A percentile compares a stretch with the other conserved stretches of the same genome.
Conservation (phyloP, 2,113 vertebrate species). For the Erythrocebus patas region DNA sequence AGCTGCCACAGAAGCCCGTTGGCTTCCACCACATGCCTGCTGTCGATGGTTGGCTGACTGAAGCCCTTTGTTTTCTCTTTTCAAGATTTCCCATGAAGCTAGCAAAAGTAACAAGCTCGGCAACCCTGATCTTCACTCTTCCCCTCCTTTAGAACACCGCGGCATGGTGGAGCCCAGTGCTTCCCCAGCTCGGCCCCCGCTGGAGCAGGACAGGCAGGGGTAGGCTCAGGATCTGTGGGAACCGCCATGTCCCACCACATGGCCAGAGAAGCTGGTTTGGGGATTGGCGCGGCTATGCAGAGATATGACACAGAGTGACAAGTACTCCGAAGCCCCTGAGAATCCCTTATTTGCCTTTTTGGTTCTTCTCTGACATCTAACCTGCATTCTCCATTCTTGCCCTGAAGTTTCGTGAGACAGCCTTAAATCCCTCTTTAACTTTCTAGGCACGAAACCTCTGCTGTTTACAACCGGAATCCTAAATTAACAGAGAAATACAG, state of each 20-base stretch:
- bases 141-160: fast-evolving
- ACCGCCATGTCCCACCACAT: not conserved
- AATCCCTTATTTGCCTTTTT: not conserved
- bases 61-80: not conserved
- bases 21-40: not conserved
- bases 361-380: not conserved
- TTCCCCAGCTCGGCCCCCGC: fast-evolving
- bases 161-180: fast-evolving
- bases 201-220: no score
- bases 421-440: not conserved
- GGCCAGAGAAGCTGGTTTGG: not conserved
- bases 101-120: not conserved
- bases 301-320: not conserved
- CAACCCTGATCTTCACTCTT: not conserved
- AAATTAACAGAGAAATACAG: not conserved
- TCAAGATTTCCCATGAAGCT: not conserved
- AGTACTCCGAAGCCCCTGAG: not conserved
- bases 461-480: not conserved
- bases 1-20: not conserved
- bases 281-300: not conserved
- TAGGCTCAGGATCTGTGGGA: not conserved
- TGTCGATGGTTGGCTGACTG: not conserved
- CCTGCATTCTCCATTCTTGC: not conserved
- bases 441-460: not conserved
- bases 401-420: not conserved